These are phyloP conservation scores for Anas capensis DNA, from an alignment of 2,797 vertebrate genomes.

Conservation along the genomic window DNA sequence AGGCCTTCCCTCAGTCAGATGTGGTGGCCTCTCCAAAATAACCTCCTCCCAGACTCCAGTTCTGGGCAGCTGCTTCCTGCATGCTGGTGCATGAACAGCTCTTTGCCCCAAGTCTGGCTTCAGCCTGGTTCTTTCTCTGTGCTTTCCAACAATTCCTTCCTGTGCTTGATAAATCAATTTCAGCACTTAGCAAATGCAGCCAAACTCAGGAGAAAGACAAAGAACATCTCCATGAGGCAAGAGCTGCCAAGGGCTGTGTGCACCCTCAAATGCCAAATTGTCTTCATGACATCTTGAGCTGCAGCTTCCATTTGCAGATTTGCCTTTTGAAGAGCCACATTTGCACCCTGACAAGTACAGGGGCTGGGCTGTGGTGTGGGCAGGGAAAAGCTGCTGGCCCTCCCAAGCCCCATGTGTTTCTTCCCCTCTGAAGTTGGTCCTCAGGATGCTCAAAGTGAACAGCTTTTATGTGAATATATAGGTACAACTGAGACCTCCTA, in stretches of 20 bases:
- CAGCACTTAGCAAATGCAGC: neutral
- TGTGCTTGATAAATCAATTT: neutral
- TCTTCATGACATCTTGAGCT: neutral
- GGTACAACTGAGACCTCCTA: neutral
- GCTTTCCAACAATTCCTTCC: neutral
- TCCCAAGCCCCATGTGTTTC: neutral
- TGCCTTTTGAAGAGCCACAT: neutral
- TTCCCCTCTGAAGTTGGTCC: neutral
- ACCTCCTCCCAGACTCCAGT: neutral
- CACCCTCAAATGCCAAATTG: rapidly evolving
- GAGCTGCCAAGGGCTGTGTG: neutral
- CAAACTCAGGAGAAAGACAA: neutral
- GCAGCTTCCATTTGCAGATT: neutral
- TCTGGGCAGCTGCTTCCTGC: neutral
- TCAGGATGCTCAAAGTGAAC: neutral
- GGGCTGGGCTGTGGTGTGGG: neutral
- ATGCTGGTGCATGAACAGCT: neutral
- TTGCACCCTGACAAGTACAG: neutral
- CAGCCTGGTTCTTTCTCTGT: neutral
- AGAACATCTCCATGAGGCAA: neutral
- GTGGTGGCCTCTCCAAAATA: neutral
- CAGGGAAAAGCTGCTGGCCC: neutral
- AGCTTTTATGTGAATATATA: neutral
- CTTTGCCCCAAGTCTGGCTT: neutral
- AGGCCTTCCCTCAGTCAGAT: neutral